Evolutionary conservation across 1,140 invertebrate genomes (phyloP).

Genomic region (Micrasema minimum): DNA sequence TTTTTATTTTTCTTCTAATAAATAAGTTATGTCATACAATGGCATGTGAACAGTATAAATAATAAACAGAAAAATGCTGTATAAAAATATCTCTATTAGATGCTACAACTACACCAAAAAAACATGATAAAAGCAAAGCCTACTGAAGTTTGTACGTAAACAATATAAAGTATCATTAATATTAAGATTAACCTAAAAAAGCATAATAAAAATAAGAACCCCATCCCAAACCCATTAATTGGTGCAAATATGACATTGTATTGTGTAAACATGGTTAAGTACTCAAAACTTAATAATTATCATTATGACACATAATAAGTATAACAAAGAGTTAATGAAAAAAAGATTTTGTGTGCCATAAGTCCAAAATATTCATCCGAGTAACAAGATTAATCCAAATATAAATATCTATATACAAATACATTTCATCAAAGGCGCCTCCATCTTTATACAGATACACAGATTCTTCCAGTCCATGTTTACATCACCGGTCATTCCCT

Average conservation of each 20-base stretch:
- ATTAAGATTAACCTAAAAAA: conserved; percentile 43
- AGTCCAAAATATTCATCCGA: conserved; percentile 43
- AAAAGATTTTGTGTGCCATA: conserved; percentile 53
- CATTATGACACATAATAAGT: conserved; percentile 53
- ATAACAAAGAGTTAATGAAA: conserved; percentile 43
- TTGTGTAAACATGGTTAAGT: conserved; percentile 43
- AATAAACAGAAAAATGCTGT: conserved; percentile 47
- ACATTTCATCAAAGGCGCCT: conserved; percentile 47
- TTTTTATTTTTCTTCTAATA: conserved; percentile 50
- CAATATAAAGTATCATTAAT: conserved; percentile 34
- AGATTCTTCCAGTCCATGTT: too few species aligned
- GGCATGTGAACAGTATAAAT: conserved; percentile 51
- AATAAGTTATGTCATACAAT: conserved; percentile 53
- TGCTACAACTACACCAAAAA: conserved; percentile 36
- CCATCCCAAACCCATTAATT: conserved; percentile 34
- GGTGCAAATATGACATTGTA: conserved; percentile 10
- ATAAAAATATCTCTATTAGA: conserved; percentile 53
- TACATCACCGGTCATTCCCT: too few species aligned
- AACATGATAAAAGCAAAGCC: conserved; percentile 46
- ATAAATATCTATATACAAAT: too few species aligned
- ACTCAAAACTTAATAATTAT: conserved; percentile 47
- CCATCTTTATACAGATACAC: conserved; percentile 31
- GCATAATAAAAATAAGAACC: conserved; percentile 42
- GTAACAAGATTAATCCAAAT: conserved; percentile 45
- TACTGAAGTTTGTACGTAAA: conserved; percentile 49